Evolutionary conservation across 2,113 vertebrate species (phyloP).

Genomic region (Xiphophorus maculatus): DNA sequence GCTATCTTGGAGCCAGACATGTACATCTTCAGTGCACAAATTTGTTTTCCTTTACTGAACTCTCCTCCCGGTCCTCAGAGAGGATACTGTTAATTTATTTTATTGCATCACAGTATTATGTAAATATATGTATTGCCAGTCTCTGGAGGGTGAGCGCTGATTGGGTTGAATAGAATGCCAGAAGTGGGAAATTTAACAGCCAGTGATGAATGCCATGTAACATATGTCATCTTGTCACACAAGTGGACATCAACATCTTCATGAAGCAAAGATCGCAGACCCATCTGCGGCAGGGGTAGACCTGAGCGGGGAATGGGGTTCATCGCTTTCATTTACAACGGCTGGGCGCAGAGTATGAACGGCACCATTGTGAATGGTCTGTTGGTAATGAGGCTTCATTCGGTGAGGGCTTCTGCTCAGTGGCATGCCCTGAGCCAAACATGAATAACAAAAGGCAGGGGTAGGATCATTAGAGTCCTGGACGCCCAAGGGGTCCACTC

Average conservation of each 20-base stretch:
- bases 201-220: conserved; percentile 51
- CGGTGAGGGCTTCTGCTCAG: conserved; percentile 68
- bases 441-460: conserved; percentile 77
- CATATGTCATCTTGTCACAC: conserved; percentile 68
- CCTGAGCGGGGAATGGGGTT: conserved; percentile 24
- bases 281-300: conserved; percentile 58
- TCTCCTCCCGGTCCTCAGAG: conserved; percentile 7
- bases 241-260: conserved; percentile 59
- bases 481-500: conserved; percentile 66
- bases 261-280: conserved; percentile 43
- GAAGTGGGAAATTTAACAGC: conserved; percentile 63
- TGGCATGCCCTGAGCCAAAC: conserved; percentile 61
- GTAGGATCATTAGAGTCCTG: conserved; percentile 73
- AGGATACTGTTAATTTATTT: conserved; percentile 56
- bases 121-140: conserved; percentile 65
- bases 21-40: no score
- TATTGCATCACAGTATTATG: conserved; percentile 59
- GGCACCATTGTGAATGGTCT: conserved; percentile 64
- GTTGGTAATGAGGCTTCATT: conserved; percentile 75
- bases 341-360: conserved; percentile 36
- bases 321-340: conserved; percentile 61
- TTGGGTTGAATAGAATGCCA: conserved; percentile 48
- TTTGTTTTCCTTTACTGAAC: conserved; percentile 1
- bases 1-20: no score
- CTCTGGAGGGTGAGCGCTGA: conserved; percentile 37